Conservation (phyloP, 2,888 invertebrate species). For the Nezara viridula region DNA sequence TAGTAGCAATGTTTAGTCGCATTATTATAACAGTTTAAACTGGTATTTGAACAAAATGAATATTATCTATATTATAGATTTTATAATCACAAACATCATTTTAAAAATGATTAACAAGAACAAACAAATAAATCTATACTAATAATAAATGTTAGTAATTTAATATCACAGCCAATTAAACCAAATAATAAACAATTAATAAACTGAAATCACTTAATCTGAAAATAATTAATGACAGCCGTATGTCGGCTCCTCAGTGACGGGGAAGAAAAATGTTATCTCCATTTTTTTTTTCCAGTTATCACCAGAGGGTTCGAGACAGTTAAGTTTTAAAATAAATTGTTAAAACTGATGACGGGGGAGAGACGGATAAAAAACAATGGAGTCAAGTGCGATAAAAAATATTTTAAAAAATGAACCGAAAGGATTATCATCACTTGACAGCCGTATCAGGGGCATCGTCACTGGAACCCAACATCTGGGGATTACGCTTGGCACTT, state of each 20-base stretch:
- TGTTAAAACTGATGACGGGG: conserved; percentile 31
- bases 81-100: no score
- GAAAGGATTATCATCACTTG: conserved; percentile 4
- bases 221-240: background rate
- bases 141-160: no score
- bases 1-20: no score
- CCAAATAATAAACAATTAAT: background rate
- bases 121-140: no score
- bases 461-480: background rate
- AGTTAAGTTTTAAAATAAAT: conserved; percentile 20
- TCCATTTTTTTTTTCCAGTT: background rate
- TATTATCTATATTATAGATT: no score
- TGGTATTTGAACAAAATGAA: no score
- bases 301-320: background rate
- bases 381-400: background rate
- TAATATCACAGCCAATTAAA: no score
- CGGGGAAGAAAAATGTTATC: conserved; percentile 2
- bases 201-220: background rate
- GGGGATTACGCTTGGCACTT: background rate
- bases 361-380: background rate
- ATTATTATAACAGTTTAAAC: no score
- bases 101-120: no score
- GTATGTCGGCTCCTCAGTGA: background rate
- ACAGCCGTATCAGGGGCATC: conserved; percentile 24
- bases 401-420: conserved; percentile 20